Base-by-base conservation (phyloP, 2,888 invertebrate genomes). In the Drosophila anomalata region DNA sequence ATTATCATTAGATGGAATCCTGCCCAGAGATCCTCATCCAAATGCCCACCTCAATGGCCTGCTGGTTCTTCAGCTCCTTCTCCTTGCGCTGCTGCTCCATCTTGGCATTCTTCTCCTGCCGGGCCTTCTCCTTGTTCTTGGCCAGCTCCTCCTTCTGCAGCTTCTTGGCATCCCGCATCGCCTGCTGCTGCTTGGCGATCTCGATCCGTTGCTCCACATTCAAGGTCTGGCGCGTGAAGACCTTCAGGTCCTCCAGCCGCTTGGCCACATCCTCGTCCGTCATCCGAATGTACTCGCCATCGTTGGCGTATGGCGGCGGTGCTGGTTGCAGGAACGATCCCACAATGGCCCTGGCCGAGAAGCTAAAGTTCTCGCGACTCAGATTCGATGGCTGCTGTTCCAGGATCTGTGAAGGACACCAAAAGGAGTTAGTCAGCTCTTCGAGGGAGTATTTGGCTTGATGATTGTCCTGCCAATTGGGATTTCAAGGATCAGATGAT, bases 261-360 rank as follows among this genome's bases (percentile, higher is more conserved):
- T 96, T 95, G 56, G 94, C 94, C 24, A 97, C 96, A 90, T 98
- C 97, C 17, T 95, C 94, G 79, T 97, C 97, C 39, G 95, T 94
- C 90, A 97, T 94, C 41, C 96, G 94, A 20, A 96, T 93, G 60
- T 95, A 95, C 79, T 96, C 96, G 9, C 94, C 94, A 71, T 95
- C 95, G 63, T 94, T 93, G 48, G 93, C 92, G 85, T 93, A 93
- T 60, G 93, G 93, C 4, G 93, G 94, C 4, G 94, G 93, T 44
- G 94, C 93, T 0, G 96, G 96, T 90, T 98, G 97, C 51, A 97
- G 92, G 91, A 98, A 99, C 75, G 97, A 97, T 2, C 99, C 99
- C 41, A 99, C 94, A 72, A 98, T 94, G 2, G 96, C 94, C 75
- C 97, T 95, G 46, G 97, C 96, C 83, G 96, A 97, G 93, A 98